Percentiles rank a stretch among this genome's conserved stretches.
phyloP scores from a whole-genome alignment of 2,113 vertebrate genomes.

The Paraplagusia blochii region DNA sequence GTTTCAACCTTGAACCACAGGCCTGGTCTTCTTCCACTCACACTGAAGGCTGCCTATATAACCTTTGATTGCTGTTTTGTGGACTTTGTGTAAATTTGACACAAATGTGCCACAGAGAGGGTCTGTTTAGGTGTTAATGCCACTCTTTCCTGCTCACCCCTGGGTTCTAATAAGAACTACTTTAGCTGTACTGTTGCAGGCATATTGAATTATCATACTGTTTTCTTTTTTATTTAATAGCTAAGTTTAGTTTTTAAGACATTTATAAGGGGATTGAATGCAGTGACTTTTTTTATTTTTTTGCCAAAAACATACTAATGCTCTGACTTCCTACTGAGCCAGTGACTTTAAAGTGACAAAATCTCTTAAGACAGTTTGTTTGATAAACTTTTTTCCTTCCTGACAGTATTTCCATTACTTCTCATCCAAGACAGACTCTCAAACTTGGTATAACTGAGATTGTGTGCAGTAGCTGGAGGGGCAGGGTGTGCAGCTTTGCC shows the following conservation, averaged over 20 bases:
- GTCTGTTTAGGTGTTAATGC: constrained; percentile 69
- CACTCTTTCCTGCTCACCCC: constrained; percentile 38
- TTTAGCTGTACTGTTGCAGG: too few relatives aligned
- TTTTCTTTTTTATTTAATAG: too few relatives aligned
- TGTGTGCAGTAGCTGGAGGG: constrained; percentile 64
- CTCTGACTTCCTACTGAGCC: too few relatives aligned
- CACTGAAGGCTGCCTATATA: constrained; percentile 61
- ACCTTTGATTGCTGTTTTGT: constrained; percentile 67
- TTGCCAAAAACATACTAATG: too few relatives aligned
- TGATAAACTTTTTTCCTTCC: too few relatives aligned
- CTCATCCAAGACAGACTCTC: constrained; percentile 24
- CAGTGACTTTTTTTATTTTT: constrained; percentile 29
- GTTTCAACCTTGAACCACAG: constrained; percentile 36
- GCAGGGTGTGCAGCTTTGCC: constrained; percentile 58
- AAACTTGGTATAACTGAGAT: constrained; percentile 45
- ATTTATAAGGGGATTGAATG: too few relatives aligned
- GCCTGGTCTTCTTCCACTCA: constrained; percentile 43
- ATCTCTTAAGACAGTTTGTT: too few relatives aligned
- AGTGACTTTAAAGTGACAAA: too few relatives aligned
- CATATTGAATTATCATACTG: background rate
- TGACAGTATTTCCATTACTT: too few relatives aligned
- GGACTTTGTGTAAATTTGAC: constrained; percentile 68
- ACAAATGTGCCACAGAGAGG: constrained; percentile 61
- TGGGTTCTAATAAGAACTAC: too few relatives aligned
- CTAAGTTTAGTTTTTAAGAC: too few relatives aligned